Percentiles rank a stretch among this genome's conserved stretches.
Conservation (phyloP, 2,113 vertebrate genomes). For the Phalacrocorax brasilianus region DNA sequence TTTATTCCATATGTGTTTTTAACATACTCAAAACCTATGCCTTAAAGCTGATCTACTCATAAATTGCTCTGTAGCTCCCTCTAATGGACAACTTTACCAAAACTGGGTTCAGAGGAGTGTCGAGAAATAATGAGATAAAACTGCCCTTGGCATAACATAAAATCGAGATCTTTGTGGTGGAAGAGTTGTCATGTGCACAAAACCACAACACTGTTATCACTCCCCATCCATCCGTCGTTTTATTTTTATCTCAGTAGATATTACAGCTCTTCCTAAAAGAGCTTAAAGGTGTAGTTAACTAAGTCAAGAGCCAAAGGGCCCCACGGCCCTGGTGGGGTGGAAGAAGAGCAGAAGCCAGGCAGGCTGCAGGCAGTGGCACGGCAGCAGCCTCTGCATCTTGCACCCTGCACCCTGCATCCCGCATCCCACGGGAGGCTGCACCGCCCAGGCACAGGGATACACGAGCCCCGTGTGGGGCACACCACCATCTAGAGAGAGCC, state of each 20-base stretch:
- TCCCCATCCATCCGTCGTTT: neutral
- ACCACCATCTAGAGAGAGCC: neutral
- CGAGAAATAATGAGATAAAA: neutral
- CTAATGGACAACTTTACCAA: neutral
- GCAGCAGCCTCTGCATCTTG: accelerated
- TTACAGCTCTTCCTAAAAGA: neutral
- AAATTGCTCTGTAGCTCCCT: conserved; percentile 54
- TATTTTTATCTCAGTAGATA: neutral
- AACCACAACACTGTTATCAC: neutral
- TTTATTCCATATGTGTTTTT: neutral
- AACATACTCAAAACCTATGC: neutral
- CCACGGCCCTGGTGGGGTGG: accelerated
- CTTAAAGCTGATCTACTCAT: neutral
- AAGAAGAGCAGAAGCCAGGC: neutral
- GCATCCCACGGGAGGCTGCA: neutral
- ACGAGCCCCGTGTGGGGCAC: accelerated
- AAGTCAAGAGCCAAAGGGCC: neutral
- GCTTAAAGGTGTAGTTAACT: neutral
- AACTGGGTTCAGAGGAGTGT: neutral
- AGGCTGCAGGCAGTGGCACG: neutral
- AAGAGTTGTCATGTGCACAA: neutral
- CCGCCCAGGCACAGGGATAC: accelerated
- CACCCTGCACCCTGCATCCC: no score
- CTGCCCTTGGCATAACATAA: neutral
- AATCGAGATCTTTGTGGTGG: neutral